phyloP scores from a whole-genome alignment of 2,113 vertebrate genomes.

The Rhizomys pruinosus region DNA sequence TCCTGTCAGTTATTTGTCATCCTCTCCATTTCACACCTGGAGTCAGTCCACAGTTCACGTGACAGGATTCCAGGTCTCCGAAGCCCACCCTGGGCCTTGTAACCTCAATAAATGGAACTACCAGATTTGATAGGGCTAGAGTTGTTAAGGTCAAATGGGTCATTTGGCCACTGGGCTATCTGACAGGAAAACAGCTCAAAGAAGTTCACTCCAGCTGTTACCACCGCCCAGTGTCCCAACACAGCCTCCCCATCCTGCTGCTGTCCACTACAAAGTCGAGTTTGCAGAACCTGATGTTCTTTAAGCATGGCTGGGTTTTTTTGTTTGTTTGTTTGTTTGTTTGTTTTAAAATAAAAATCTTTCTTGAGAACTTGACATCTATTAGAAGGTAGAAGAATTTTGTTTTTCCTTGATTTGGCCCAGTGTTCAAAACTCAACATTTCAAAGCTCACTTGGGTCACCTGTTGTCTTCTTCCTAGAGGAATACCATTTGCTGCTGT shows the following conservation, averaged over 20 bases:
- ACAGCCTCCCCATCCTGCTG: neutral
- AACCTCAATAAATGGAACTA: neutral
- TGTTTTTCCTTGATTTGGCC: slow-evolving; percentile 36
- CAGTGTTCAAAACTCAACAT: neutral
- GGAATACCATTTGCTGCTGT: neutral
- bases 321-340: neutral
- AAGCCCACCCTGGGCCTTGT: neutral
- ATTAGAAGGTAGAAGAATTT: slow-evolving; percentile 7
- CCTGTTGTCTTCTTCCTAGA: neutral
- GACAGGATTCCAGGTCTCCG: neutral
- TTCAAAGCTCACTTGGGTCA: slow-evolving; percentile 14
- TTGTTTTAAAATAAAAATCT: neutral
- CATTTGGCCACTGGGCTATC: neutral
- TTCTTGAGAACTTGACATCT: slow-evolving; percentile 4
- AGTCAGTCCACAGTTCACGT: neutral
- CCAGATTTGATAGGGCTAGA: neutral
- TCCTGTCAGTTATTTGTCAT: neutral
- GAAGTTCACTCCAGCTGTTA: neutral
- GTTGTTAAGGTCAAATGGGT: neutral
- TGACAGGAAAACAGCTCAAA: neutral
- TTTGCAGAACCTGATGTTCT: slow-evolving; percentile 23
- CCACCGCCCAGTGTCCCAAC: neutral
- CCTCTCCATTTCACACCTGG: neutral
- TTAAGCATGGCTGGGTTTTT: neutral
- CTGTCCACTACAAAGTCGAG: neutral